Base-by-base conservation (phyloP, 2,113 vertebrate species). In the Pelecanoides urinatrix region DNA sequence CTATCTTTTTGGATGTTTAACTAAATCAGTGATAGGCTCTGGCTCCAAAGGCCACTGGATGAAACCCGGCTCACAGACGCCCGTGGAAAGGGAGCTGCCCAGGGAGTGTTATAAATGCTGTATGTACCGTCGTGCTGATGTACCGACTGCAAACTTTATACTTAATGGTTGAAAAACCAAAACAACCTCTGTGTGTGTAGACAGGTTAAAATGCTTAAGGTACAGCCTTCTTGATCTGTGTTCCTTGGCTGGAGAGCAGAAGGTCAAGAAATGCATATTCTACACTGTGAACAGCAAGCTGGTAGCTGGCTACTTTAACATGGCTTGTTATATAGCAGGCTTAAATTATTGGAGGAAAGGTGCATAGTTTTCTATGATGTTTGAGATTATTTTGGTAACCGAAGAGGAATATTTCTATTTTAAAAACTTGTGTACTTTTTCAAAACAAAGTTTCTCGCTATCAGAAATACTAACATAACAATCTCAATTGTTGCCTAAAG, bases 321-420 rank as follows among this genome's bases (percentile, higher is more conserved):
- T 12, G 71, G 61, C 90, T 86, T 92, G 92, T 95, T 91, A 45
- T 20, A 49, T 10, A 77, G 40, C 29, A 40, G 63, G 68, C 63
- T 96, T 44, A 45, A 74, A 30, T 88, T 77, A 27, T 22, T 29
- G 50, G 89, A 76, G 71, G 92, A 77, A 74, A 90, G 84, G 70
- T 30, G 62, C 14, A 7, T 94, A 82, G 77, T 96, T 97, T 97
- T 97, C 66, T 97, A 86, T 87, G 89, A 86, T 23, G 62, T 88
- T 91, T 91, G 67, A 87, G 89, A 74, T 45, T 96, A 95, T 95
- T 97, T 97, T 97, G 80, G 94, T 96, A 96, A 68, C 42, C 84
- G 80, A 86, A 75, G 93, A 80, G 76, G 86, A 95, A 52, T 94
- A 70, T 94, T 92, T 97, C 86, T 95, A 88, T 91, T 93, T 66